These are phyloP conservation scores for Trimorus sp. DNA, from an alignment of 2,888 invertebrate species.

Conservation along the genomic window DNA sequence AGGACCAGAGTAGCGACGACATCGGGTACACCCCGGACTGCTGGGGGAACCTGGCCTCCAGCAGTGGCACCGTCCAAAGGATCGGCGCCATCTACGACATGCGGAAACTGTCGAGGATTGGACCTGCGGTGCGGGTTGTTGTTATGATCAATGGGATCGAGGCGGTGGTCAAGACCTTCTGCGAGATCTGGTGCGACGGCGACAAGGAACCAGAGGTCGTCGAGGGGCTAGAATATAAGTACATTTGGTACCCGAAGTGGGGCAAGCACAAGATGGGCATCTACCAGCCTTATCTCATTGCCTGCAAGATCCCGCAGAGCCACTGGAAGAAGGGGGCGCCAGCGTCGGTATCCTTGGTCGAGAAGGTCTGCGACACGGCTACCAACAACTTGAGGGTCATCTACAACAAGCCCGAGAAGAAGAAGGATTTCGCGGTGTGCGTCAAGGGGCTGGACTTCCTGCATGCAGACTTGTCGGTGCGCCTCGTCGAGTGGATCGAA, in stretches of 20 bases:
- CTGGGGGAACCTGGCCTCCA: constrained; percentile 93
- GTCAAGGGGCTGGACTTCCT: constrained; percentile 97
- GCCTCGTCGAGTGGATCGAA: constrained; percentile 97
- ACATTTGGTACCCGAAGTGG: constrained; percentile 97
- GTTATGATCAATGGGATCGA: constrained; percentile 95
- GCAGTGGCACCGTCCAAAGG: constrained; percentile 93
- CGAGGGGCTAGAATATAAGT: constrained; percentile 94
- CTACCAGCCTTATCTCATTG: constrained; percentile 94
- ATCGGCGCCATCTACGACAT: constrained; percentile 95
- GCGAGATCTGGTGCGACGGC: constrained; percentile 95
- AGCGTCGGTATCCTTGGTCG: constrained; percentile 92
- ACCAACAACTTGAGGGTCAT: constrained; percentile 92
- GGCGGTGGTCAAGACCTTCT: constrained; percentile 90
- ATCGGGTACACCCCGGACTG: constrained; percentile 96
- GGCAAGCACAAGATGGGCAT: constrained; percentile 95
- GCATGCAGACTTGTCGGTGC: constrained; percentile 94
- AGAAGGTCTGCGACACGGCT: constrained; percentile 91
- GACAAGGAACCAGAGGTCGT: constrained; percentile 91
- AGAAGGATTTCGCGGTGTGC: constrained; percentile 94
- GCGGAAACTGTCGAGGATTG: constrained; percentile 89
- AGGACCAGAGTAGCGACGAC: too few species aligned
- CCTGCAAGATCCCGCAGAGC: constrained; percentile 91
- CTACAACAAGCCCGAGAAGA: constrained; percentile 89
- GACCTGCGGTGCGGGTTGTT: constrained; percentile 91
- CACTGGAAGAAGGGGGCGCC: constrained; percentile 88